A percentile compares a stretch with the other conserved stretches of the same genome.
Evolutionary conservation across 2,797 vertebrate genomes (phyloP).

Genomic region (Remorina albescens): DNA sequence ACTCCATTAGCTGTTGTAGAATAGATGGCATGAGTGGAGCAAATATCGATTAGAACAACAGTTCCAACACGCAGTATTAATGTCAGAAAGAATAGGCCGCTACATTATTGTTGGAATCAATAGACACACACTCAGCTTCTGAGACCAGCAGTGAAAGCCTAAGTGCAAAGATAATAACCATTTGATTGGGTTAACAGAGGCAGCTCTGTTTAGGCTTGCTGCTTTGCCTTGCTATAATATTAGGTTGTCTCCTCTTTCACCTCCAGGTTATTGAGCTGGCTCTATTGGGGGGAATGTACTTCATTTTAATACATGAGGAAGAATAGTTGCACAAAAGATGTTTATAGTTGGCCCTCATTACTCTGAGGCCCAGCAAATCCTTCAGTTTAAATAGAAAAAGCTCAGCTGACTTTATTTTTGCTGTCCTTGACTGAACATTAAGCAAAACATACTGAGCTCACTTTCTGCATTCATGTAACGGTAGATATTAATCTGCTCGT

Average conservation of each 20-base stretch:
- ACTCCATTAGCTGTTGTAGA: slow-evolving; percentile 72
- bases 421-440: slow-evolving; percentile 14
- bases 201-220: slow-evolving; percentile 69
- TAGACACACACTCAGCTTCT: slow-evolving; percentile 41
- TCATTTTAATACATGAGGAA: slow-evolving; percentile 43
- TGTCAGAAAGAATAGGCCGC: slow-evolving; percentile 68
- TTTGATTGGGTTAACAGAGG: slow-evolving; percentile 76
- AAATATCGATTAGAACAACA: slow-evolving; percentile 62
- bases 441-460: slow-evolving; percentile 15
- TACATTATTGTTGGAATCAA: slow-evolving; percentile 73
- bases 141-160: slow-evolving; percentile 48
- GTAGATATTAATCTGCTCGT: slow-evolving; percentile 24
- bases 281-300: slow-evolving; percentile 53
- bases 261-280: slow-evolving; percentile 57
- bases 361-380: slow-evolving; percentile 7
- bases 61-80: slow-evolving; percentile 63
- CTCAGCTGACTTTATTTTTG: slow-evolving; percentile 21
- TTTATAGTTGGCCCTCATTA: slow-evolving; percentile 10
- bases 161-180: slow-evolving; percentile 77
- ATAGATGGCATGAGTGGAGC: slow-evolving; percentile 50
- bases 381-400: background rate
- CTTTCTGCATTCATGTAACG: slow-evolving; percentile 26
- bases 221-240: slow-evolving; percentile 50
- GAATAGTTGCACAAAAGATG: slow-evolving; percentile 36
- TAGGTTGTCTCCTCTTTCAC: slow-evolving; percentile 66